These are phyloP conservation scores for Metalampra italica DNA, from an alignment of 2,888 invertebrate species.

Conservation along the genomic window DNA sequence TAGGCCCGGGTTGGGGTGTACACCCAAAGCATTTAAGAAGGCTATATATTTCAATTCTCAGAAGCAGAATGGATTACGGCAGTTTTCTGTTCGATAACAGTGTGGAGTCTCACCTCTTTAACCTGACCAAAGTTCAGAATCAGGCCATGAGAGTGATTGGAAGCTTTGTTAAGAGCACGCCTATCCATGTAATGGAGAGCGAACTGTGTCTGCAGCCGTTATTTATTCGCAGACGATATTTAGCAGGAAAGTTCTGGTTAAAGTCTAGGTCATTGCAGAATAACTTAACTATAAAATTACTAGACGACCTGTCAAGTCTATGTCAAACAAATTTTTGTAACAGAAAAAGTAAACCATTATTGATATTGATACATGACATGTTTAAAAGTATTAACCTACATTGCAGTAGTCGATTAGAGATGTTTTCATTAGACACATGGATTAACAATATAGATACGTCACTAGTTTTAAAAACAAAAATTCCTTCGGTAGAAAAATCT, in stretches of 20 bases:
- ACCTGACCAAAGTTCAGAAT: slow-evolving; percentile 18
- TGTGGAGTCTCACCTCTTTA: slow-evolving; percentile 5
- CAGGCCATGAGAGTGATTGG: slow-evolving; percentile 16
- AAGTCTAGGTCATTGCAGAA: slow-evolving; percentile 1
- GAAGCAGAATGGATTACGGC: slow-evolving; percentile 21
- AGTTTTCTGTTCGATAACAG: slow-evolving; percentile 5
- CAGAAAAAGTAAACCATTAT: not conserved
- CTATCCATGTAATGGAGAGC: slow-evolving; percentile 17
- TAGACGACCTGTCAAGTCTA: not conserved
- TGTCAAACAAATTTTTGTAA: not conserved
- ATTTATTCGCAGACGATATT: slow-evolving; percentile 8
- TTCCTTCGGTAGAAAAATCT: not conserved
- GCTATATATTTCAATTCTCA: slow-evolving; percentile 6
- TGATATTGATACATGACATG: not conserved
- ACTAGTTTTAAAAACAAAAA: not conserved
- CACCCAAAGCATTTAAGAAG: slow-evolving; percentile 21
- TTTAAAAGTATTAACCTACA: not conserved
- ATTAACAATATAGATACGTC: not conserved
- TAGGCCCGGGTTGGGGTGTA: slow-evolving; percentile 23
- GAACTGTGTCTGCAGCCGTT: slow-evolving; percentile 14
- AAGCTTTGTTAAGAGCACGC: slow-evolving; percentile 16
- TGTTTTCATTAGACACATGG: not conserved
- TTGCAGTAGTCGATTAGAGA: not conserved
- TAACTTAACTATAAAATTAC: not conserved
- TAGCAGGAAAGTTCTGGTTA: slow-evolving; percentile 12